These are phyloP conservation scores for Metridium senile DNA, from an alignment of 92 coral and sea anemone species.

Conservation along the genomic window DNA sequence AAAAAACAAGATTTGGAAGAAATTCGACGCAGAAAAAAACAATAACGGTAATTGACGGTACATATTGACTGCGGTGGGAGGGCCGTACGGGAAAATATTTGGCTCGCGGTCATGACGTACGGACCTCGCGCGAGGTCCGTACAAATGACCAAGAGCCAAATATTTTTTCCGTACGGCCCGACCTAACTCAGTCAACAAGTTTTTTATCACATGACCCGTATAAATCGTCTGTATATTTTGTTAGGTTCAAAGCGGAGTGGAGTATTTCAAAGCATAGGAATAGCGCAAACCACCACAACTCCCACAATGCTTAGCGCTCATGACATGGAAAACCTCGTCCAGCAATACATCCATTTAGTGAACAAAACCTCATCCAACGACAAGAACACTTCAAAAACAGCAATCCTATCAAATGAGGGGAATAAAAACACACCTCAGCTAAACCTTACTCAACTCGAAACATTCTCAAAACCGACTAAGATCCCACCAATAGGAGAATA, in stretches of 20 bases:
- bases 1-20: neutral
- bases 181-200: no score
- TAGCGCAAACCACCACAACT: neutral
- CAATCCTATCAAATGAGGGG: neutral
- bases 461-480: conserved; percentile 58
- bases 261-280: neutral
- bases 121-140: no score
- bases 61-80: no score
- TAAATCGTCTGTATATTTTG: neutral
- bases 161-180: no score
- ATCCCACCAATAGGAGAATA: conserved; percentile 58
- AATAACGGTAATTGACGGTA: neutral
- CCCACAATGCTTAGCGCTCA: conserved; percentile 12
- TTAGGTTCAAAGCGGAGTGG: conserved; percentile 6
- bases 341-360: neutral
- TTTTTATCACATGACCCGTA: no score
- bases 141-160: no score
- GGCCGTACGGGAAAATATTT: no score
- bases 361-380: neutral
- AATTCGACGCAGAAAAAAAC: neutral
- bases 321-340: neutral
- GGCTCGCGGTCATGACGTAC: no score
- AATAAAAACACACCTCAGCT: conserved; percentile 8
- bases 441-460: conserved; percentile 51
- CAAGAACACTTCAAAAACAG: neutral